Percentiles rank a stretch among this genome's conserved stretches.
phyloP scores from a whole-genome alignment of 2,797 vertebrate genomes.

The Carcharodon carcharias region DNA sequence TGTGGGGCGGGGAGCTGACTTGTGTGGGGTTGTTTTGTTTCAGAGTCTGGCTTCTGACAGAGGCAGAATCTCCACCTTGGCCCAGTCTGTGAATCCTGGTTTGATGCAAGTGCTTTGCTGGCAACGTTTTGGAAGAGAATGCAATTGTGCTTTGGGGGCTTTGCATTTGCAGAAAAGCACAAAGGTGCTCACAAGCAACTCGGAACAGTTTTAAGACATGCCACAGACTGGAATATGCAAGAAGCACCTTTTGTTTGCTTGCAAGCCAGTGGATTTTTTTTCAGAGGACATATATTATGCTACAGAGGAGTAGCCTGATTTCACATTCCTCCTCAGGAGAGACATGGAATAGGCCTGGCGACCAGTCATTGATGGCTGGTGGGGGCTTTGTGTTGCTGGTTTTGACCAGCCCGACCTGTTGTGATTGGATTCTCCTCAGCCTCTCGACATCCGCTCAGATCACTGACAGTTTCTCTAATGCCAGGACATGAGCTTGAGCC shows the following conservation, averaged over 20 bases:
- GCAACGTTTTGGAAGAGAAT: not conserved
- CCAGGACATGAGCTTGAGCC: constrained; percentile 1
- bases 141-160: not conserved
- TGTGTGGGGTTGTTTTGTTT: not conserved
- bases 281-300: not conserved
- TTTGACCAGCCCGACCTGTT: constrained; percentile 23
- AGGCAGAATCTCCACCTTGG: not conserved
- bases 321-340: not conserved
- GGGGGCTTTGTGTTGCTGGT: not conserved
- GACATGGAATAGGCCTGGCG: not conserved
- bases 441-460: constrained; percentile 2
- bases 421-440: not conserved
- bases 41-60: not conserved
- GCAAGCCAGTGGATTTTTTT: not conserved
- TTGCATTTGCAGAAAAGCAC: not conserved
- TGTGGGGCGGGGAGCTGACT: not conserved
- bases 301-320: not conserved
- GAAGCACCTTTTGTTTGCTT: constrained; percentile 11
- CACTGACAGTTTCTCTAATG: constrained; percentile 7
- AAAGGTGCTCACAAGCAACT: not conserved
- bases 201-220: not conserved
- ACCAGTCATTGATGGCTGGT: not conserved
- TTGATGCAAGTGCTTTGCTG: not conserved
- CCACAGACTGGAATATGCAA: not conserved
- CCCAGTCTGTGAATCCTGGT: not conserved